Evolutionary conservation across 2,888 invertebrate species (phyloP).

Genomic region (Torymus texanus): DNA sequence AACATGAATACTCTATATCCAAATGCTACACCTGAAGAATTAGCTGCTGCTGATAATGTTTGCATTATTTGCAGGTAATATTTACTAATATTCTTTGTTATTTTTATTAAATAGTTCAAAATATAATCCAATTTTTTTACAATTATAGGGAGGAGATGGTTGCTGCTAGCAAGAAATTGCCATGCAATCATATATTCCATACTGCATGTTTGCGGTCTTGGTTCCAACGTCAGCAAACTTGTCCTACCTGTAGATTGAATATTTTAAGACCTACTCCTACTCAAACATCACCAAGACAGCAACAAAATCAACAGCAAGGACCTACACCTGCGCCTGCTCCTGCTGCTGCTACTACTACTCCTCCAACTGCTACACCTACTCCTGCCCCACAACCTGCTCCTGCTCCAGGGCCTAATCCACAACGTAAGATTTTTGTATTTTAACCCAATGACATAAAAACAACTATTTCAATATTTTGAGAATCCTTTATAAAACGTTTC

Average conservation of each 20-base stretch:
- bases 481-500: too few relatives aligned
- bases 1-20: constrained; percentile 99
- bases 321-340: constrained; percentile 63
- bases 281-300: constrained; percentile 65
- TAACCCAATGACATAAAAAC: too few relatives aligned
- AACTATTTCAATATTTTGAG: too few relatives aligned
- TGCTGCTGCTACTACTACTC: constrained; percentile 49
- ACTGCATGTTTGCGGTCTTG: constrained; percentile 97
- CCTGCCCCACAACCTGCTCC: constrained; percentile 35
- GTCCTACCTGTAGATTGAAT: constrained; percentile 97
- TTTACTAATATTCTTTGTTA: not conserved
- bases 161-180: constrained; percentile 92
- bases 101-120: not conserved
- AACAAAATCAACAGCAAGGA: constrained; percentile 70
- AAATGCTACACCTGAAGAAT: constrained; percentile 94
- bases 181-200: constrained; percentile 99
- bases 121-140: constrained; percentile 13
- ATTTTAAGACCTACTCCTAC: constrained; percentile 78
- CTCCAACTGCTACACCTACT: constrained; percentile 36
- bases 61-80: constrained; percentile 95
- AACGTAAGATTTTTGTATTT: constrained; percentile 28
- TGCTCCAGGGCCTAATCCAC: constrained; percentile 45
- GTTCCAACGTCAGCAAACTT: constrained; percentile 99
- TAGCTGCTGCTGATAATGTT: constrained; percentile 95
- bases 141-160: constrained; percentile 80